Evolutionary conservation across 2,888 invertebrate genomes (phyloP), one percentile per base, ranked within the genome.

Genomic region (Stenodema calcarata): DNA sequence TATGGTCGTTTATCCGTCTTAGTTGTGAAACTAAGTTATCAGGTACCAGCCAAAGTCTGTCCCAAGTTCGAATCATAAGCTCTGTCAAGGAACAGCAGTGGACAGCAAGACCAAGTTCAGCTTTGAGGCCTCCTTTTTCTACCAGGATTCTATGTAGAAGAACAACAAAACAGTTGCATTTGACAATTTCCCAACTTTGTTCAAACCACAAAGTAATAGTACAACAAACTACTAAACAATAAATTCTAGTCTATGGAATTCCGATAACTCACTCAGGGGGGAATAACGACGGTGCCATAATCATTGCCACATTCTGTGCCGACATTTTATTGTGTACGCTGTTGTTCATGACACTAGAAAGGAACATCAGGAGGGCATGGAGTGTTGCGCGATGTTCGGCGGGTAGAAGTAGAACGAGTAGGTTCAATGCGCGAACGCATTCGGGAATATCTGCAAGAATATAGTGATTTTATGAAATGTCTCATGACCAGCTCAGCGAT

Each of bases 211-310:
- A n/a, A n/a, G n/a, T n/a, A n/a, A n/a, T n/a, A n/a, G n/a, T n/a
- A n/a, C n/a, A n/a, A n/a, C n/a, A n/a, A n/a, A n/a, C n/a, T n/a
- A n/a, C n/a, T n/a, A n/a, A n/a, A n/a, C n/a, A n/a, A n/a, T n/a
- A n/a, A n/a, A n/a, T n/a, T n/a, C n/a, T n/a, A n/a, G n/a, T n/a
- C 54, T 35, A 35, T 7, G 2, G 35, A 35, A 35, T 35, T 2
- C 7, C 7, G 35, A n/a, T n/a, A 1, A 70, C 90, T 88, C 92
- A 95, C 91, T 95, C 94, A 89, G 96, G 96, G 88, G 96, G 95
- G 91, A 96, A 96, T 89, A 98, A 94, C 86, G 98, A 97, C n/a
- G 98, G 98, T 18, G 98, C 98, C 89, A 98, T 96, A 89, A 98
- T 98, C 94, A 97, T 97, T 44, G 98, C 96, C 54, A 98, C 97